Evolutionary conservation across 2,113 vertebrate genomes (phyloP), one percentile per base, ranked within the genome.

Genomic region (Albula glossodonta): DNA sequence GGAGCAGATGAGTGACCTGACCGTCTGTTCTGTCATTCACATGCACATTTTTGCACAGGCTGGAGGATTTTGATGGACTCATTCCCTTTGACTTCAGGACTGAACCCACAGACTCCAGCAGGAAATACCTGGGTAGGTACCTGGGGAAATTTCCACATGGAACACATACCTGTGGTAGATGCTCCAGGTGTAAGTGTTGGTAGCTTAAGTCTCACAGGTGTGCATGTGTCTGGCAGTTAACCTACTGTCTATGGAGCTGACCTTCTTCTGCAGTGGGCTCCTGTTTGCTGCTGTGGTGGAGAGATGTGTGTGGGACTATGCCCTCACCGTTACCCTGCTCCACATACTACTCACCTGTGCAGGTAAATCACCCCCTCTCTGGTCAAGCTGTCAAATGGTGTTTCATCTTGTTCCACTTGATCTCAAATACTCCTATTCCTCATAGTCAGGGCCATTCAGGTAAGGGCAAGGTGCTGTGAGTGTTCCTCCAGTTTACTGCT

Each of bases 71-170:
- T 90, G 95, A 97, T 83, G 93, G 96, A 87, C 91, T 96, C 85
- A 96, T 96, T 91, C 96, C 96, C 49, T 97, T 97, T 91, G 96
- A 97, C 91, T 97, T 97, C 90, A 97, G 96, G 92, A 97, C 95
- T 15, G 93, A 94, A 83, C 96, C 95, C n/a, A 90, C 94, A 5
- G 96, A 95, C 88, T 95, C 95, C 80, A 95, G 95, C 86, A 94
- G 94, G 41, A 94, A 96, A 89, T 97, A 97, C 90, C 93, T 97
- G 92, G 96, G 96, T 97, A 94, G 91, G 31, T 41, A 41, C 31
- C 31, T 41, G 31, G 31, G 1, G 31, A 41, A 41, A 41, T 41
- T 0, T 41, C 0, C 31, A 41, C 31, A 41, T 41, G 31, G 31
- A 41, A 41, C 31, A 41, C 31, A 41, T 1, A 41, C 31, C 31